Evolutionary conservation across 1,140 invertebrate species (phyloP).

Genomic region (Eupristina koningsbergeri): DNA sequence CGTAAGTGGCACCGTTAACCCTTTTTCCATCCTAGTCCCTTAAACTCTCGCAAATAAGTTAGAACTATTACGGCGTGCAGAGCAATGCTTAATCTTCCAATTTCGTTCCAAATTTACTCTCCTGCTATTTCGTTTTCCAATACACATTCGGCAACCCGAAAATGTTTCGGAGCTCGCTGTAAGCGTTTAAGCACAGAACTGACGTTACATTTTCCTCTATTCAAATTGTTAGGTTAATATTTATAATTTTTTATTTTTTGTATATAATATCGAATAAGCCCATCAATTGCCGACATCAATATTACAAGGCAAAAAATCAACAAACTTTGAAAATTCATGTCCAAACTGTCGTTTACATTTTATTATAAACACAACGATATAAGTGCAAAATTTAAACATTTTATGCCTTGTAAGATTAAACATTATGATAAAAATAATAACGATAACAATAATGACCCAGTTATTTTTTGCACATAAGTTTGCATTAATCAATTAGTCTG

Average conservation of each 20-base stretch:
- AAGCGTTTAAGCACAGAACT: background rate
- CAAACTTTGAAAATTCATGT: no score
- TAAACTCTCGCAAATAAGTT: background rate
- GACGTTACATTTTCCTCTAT: no score
- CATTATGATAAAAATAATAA: background rate
- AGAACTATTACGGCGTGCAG: background rate
- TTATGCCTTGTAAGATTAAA: background rate
- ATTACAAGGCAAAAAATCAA: no score
- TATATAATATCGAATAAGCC: no score
- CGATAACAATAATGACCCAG: no score
- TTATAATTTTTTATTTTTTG: background rate
- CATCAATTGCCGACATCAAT: no score
- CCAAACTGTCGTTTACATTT: no score
- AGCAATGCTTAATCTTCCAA: background rate
- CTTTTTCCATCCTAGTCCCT: conserved; percentile 44
- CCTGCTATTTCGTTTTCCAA: background rate
- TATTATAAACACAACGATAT: background rate
- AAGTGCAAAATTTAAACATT: background rate
- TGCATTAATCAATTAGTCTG: background rate
- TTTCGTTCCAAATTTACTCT: background rate
- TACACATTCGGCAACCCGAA: background rate
- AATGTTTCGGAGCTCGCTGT: background rate
- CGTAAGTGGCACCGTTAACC: conserved; percentile 61
- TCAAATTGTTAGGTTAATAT: background rate
- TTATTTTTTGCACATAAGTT: background rate